Conservation (phyloP, 2,888 invertebrate species). For the Acholoe squamosa region DNA sequence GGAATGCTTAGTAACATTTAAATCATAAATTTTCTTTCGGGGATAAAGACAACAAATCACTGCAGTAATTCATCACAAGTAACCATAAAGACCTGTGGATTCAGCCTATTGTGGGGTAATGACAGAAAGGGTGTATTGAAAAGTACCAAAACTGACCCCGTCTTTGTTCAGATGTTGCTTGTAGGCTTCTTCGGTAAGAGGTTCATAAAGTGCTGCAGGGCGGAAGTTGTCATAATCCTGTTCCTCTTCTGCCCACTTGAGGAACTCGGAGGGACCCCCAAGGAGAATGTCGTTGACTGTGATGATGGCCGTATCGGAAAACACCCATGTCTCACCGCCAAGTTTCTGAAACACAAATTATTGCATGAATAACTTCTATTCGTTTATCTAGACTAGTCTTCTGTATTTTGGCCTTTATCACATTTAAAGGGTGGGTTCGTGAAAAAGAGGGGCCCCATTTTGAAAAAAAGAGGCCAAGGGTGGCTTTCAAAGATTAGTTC, state of each 20-base stretch:
- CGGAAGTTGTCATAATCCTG: constrained; percentile 81
- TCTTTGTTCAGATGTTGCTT: constrained; percentile 77
- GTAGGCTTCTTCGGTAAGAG: constrained; percentile 82
- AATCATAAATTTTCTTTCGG: background rate
- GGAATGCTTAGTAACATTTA: too few relatives aligned
- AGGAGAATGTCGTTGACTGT: constrained; percentile 79
- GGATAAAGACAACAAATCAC: background rate
- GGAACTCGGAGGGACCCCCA: constrained; percentile 81
- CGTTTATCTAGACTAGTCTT: too few relatives aligned
- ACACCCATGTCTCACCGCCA: constrained; percentile 82
- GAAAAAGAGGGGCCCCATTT: too few relatives aligned
- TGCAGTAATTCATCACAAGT: background rate
- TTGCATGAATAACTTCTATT: too few relatives aligned
- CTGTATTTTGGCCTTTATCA: too few relatives aligned
- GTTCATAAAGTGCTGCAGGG: constrained; percentile 78
- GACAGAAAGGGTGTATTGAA: too few relatives aligned
- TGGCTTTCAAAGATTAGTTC: too few relatives aligned
- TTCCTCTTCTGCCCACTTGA: constrained; percentile 80
- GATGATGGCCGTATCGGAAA: constrained; percentile 79
- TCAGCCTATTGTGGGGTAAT: too few relatives aligned
- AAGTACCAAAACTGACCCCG: constrained; percentile 73
- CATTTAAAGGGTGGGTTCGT: too few relatives aligned
- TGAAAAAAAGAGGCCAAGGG: too few relatives aligned
- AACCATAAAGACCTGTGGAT: too few relatives aligned
- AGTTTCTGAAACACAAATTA: constrained; percentile 74